Conservation (phyloP, 2,113 vertebrate species). For the Platichthys stellatus region DNA sequence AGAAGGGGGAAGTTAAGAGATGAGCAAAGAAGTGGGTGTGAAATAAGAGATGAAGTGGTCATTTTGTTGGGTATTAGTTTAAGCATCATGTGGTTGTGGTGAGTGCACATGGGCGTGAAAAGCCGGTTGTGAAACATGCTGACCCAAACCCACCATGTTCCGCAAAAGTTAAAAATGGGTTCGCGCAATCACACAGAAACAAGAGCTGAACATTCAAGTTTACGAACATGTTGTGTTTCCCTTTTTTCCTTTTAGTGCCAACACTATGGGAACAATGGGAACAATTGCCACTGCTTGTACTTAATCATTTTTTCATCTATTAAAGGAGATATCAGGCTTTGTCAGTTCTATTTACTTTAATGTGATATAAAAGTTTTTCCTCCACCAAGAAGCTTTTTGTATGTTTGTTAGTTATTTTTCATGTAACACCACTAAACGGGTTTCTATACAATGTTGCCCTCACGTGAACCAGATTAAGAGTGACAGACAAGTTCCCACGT, state of each 20-base stretch:
- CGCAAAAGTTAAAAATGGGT: slow-evolving; percentile 53
- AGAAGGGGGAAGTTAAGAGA: slow-evolving; percentile 34
- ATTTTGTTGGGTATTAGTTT: slow-evolving; percentile 29
- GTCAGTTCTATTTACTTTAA: too few species aligned
- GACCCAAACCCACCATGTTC: slow-evolving; percentile 67
- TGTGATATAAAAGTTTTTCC: too few species aligned
- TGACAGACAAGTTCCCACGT: too few species aligned
- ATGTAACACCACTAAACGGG: neutral
- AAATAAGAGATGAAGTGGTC: slow-evolving; percentile 51
- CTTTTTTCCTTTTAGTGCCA: slow-evolving; percentile 7
- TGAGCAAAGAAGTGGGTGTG: slow-evolving; percentile 36
- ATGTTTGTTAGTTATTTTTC: too few species aligned
- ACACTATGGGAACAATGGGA: neutral
- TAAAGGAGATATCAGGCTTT: too few species aligned
- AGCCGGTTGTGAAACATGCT: slow-evolving; percentile 75
- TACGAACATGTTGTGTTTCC: slow-evolving; percentile 47
- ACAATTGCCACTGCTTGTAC: neutral
- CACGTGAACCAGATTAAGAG: too few species aligned
- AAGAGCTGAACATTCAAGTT: slow-evolving; percentile 38
- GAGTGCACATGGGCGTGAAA: slow-evolving; percentile 50
- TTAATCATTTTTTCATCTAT: neutral
- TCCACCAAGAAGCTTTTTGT: too few species aligned
- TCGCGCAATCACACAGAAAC: slow-evolving; percentile 10
- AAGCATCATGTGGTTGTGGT: slow-evolving; percentile 67
- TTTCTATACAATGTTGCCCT: neutral